These are phyloP conservation scores for Halcyon chelicuti DNA, from an alignment of 2,797 vertebrate genomes.

Conservation along the genomic window DNA sequence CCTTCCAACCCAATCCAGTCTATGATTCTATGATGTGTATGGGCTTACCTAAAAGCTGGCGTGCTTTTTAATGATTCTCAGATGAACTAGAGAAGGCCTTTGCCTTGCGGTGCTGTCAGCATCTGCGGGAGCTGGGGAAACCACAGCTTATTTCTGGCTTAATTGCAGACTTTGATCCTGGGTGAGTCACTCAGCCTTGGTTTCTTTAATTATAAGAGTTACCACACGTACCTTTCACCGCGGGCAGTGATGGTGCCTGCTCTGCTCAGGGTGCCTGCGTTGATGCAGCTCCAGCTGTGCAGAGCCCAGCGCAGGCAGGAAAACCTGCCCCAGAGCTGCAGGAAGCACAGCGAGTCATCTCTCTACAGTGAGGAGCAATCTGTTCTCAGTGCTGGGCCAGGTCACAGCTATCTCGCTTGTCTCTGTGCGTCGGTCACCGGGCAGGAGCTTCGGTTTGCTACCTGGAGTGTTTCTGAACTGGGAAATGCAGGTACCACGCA, in stretches of 20 bases:
- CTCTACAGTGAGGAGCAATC: not conserved
- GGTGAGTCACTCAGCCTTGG: not conserved
- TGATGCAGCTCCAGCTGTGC: not conserved
- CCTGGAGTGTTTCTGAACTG: not conserved
- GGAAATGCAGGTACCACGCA: accelerated
- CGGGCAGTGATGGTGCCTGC: not conserved
- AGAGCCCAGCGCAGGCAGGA: not conserved
- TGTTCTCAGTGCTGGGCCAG: not conserved
- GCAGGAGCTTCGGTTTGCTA: not conserved
- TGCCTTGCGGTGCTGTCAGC: not conserved
- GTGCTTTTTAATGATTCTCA: not conserved
- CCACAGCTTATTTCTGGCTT: not conserved
- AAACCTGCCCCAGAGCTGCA: not conserved
- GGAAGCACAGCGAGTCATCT: not conserved
- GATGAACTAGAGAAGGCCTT: not conserved
- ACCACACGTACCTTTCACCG: accelerated
- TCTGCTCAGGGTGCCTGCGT: not conserved
- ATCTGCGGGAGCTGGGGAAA: not conserved
- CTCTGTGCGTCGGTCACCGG: accelerated
- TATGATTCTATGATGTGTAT: not conserved
- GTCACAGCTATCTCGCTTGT: not conserved
- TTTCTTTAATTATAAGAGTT: not conserved
- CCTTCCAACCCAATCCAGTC: not conserved
- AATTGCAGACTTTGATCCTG: not conserved
- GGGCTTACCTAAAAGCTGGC: not conserved